Conservation (phyloP, 1,140 invertebrate species). For the Platorchestia sp. region DNA sequence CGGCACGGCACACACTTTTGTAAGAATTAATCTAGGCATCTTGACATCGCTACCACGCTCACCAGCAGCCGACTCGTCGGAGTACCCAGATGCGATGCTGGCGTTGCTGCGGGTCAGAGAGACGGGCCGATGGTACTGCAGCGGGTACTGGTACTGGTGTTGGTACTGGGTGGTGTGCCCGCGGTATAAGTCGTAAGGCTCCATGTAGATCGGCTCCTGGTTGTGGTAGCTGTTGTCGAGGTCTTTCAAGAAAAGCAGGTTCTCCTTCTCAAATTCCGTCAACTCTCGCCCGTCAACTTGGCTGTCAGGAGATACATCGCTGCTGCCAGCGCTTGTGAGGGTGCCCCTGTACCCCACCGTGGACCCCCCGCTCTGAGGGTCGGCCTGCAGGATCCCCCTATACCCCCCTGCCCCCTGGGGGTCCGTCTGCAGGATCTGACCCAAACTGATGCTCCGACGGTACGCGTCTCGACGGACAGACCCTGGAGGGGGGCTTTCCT, state of each 20-base stretch:
- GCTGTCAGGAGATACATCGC: slow-evolving; percentile 21
- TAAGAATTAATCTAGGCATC: neutral
- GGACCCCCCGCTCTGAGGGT: neutral
- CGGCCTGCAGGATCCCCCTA: neutral
- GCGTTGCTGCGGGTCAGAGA: slow-evolving; percentile 58
- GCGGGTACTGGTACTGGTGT: neutral
- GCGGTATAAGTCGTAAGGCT: slow-evolving; percentile 5
- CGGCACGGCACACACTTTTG: neutral
- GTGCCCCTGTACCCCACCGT: neutral
- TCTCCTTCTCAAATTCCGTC: slow-evolving; percentile 65
- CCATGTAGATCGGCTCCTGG: slow-evolving; percentile 44
- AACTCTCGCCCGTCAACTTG: slow-evolving; percentile 46
- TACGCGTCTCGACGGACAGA: neutral
- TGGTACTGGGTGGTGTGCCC: neutral
- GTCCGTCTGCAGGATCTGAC: slow-evolving; percentile 56
- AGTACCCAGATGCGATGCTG: slow-evolving; percentile 60
- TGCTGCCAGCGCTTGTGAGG: slow-evolving; percentile 42
- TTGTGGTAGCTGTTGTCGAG: slow-evolving; percentile 63
- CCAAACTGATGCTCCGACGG: slow-evolving; percentile 59
- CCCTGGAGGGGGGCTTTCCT: slow-evolving; percentile 2
- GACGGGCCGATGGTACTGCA: slow-evolving; percentile 33
- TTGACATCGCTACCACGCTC: neutral
- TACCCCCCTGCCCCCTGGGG: neutral
- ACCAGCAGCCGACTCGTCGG: slow-evolving; percentile 64
- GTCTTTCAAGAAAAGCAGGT: slow-evolving; percentile 59